These are phyloP conservation scores for Prietella phreatophila DNA, from an alignment of 2,113 vertebrate species.

Conservation along the genomic window DNA sequence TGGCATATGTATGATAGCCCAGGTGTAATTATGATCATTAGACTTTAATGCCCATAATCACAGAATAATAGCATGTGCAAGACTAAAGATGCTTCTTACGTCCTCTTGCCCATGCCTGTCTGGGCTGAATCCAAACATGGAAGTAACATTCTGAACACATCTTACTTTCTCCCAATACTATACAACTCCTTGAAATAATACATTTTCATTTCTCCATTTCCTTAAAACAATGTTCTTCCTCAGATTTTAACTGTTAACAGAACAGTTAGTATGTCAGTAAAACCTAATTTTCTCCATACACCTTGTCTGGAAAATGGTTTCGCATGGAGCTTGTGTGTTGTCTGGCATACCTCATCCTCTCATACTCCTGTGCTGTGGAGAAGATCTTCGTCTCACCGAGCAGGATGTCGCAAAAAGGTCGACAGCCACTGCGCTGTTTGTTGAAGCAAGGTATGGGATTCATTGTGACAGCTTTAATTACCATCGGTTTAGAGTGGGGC, in stretches of 20 bases:
- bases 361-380: conserved; percentile 90
- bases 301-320: not conserved
- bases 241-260: too few species aligned
- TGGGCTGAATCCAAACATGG: too few species aligned
- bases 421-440: conserved; percentile 95
- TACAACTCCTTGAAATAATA: too few species aligned
- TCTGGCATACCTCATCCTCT: conserved; percentile 86
- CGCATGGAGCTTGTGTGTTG: not conserved
- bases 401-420: conserved; percentile 95
- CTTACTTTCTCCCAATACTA: too few species aligned
- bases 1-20: not conserved
- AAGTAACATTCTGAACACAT: too few species aligned
- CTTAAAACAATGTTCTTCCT: too few species aligned
- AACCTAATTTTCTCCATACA: too few species aligned
- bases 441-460: conserved; percentile 96
- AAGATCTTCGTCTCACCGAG: conserved; percentile 96
- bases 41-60: not conserved
- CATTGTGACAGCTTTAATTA: conserved; percentile 86
- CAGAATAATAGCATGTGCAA: not conserved
- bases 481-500: conserved; percentile 90
- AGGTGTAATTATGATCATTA: not conserved
- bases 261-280: too few species aligned
- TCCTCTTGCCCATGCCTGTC: too few species aligned
- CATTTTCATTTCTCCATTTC: too few species aligned
- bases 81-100: not conserved